Conservation (phyloP, 2,888 invertebrate genomes). For the Dasysyrphus albostriatus region DNA sequence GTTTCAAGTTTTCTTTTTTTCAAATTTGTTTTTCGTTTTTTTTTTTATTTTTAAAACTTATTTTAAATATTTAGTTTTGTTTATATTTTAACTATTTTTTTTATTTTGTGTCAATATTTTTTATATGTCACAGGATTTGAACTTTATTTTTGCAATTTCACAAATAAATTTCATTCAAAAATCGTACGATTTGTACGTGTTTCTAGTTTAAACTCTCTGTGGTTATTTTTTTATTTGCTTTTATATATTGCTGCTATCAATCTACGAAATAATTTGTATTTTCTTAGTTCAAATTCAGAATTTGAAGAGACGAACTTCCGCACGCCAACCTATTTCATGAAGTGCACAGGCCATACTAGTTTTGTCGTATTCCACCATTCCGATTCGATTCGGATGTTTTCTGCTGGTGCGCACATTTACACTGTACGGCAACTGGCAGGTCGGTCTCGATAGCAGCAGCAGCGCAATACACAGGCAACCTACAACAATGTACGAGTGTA, state of each 20-base stretch:
- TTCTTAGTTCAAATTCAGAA: constrained; percentile 63
- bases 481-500: constrained; percentile 14
- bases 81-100: constrained; percentile 32
- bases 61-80: constrained; percentile 8
- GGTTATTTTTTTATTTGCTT: neutral
- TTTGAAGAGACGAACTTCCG: constrained; percentile 73
- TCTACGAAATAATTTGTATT: constrained; percentile 57
- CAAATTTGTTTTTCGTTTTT: neutral
- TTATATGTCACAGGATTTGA: constrained; percentile 37
- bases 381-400: constrained; percentile 52
- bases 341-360: constrained; percentile 79
- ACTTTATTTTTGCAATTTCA: constrained; percentile 47
- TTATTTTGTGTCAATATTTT: constrained; percentile 40
- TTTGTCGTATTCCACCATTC: constrained; percentile 72
- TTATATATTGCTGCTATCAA: constrained; percentile 8
- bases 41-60: neutral
- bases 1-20: constrained; percentile 1
- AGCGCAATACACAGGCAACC: constrained; percentile 38
- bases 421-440: constrained; percentile 31
- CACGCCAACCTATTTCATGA: constrained; percentile 78
- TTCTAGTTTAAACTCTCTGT: constrained; percentile 5
- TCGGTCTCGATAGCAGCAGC: neutral
- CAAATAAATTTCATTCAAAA: constrained; percentile 62
- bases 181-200: constrained; percentile 30
- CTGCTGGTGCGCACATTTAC: constrained; percentile 70